Percentiles rank a stretch among this genome's conserved stretches.
Conservation (phyloP, 2,113 vertebrate species). For the Herpetotheres cachinnans region DNA sequence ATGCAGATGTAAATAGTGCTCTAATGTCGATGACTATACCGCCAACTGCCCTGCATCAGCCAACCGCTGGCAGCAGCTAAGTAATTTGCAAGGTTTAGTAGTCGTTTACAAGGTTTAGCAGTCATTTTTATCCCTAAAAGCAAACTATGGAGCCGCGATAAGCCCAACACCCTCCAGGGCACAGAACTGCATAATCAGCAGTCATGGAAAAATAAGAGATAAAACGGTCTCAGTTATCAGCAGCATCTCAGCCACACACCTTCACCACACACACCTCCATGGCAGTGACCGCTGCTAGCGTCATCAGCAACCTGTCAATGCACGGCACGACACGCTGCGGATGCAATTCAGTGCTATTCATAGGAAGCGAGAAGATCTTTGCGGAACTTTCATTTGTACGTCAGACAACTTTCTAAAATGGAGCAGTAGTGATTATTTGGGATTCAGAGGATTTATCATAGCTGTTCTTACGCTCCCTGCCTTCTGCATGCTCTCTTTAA, state of each 20-base stretch:
- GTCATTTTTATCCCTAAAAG: not conserved
- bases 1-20: not conserved
- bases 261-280: not conserved
- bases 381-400: fast-evolving
- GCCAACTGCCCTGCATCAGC: not conserved
- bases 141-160: not conserved
- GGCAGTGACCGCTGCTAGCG: not conserved
- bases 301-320: not conserved
- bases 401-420: not conserved
- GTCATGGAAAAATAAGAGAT: not conserved
- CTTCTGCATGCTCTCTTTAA: not conserved
- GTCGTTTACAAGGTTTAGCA: not conserved
- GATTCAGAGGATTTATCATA: not conserved
- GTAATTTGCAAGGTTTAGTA: not conserved
- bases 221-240: fast-evolving
- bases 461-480: not conserved
- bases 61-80: not conserved
- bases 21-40: not conserved
- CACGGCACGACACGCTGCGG: not conserved
- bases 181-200: not conserved
- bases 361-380: not conserved
- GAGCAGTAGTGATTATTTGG: not conserved
- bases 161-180: not conserved
- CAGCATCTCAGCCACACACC: not conserved
- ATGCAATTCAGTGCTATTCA: not conserved